Evolutionary conservation across 2,113 vertebrate species (phyloP), one percentile per base, ranked within the genome.

Genomic region (Sorex fumeus): DNA sequence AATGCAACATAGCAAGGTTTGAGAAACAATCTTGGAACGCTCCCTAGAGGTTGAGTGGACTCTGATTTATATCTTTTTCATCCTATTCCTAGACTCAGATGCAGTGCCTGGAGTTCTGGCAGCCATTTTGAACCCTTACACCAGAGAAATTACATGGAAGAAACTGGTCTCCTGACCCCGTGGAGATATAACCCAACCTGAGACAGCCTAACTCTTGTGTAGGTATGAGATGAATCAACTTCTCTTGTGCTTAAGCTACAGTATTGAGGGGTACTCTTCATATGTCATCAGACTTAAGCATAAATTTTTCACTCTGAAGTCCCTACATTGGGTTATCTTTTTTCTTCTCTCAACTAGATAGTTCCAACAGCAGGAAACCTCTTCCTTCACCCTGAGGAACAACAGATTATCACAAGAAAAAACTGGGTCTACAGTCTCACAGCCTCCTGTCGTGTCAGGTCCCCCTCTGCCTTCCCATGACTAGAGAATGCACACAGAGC

Each of bases 1-100:
- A 34, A 11, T 53, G 1, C 8, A 60, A 60, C 57, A 60, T 50
- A 66, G 30, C 12, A 94, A 84, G 32, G 13, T 72, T 3, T 70
- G 66, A 87, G 47, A 67, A 88, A 60, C 25, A 70, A 50, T 81
- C 27, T n/a, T 70, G 25, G 47, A 83, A 78, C 19, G 8, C 47
- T 88, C n/a, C 28, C 34, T 77, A 21, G 40, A 87, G 8, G 71
- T 2, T 43, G 19, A 3, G 9, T 32, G 0, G 4, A 10, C 12
- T 3, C 8, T 93, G 83, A 43, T 69, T 87, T 74, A 30, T 3
- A 0, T 3, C 18, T 80, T 69, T 53, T 64, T 72, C 21, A 30
- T 47, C n/a, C 64, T 72, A 13, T 40, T 84, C 87, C 84, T 87
- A 34, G 75, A 84, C 23, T 67, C 60, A 87, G 76, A 21, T 43